Evolutionary conservation across 1,140 invertebrate genomes (phyloP), one percentile per base, ranked within the genome.

Genomic region (Pseudachorutes palmiensis): DNA sequence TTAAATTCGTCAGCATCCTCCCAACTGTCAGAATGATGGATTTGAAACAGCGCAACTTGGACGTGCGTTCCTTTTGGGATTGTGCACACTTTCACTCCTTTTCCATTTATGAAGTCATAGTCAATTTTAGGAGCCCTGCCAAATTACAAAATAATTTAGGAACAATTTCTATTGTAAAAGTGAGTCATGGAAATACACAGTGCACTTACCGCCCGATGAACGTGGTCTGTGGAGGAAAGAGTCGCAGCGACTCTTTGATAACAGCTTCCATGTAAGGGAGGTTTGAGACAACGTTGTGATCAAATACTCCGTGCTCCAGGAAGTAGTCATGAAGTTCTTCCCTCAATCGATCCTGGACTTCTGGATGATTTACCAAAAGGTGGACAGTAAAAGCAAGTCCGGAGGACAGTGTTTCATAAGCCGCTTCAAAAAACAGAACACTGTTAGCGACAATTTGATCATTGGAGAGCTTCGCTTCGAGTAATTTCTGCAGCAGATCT

Each of bases 211-310:
- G 41, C 2, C 67, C 65, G 2, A 71, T 66, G 41, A 71, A 71
- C 29, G 70, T 71, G 1, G 70, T 71, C 28, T 71, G 70, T 1
- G 70, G 66, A 2, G 70, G 70, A 41, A 59, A 69, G 28, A 71
- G 29, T 30, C 70, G 48, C n/a, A 71, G 29, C 1, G 29, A 59
- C 30, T 71, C 70, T 1, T 60, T 57, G 14, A 71, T 67, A 14
- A 61, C 58, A 2, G 41, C 36, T 2, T 66, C 61, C 61, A 71
- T 24, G 22, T 36, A 63, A 12, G 62, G 62, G 0, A 68, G 51
- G 1, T 28, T 26, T 31, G 28, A 26, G 2, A 66, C 24, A 24
- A 22, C n/a, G 29, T 55, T 22, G 30, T 22, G 31, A 9, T 57
- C 57, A 24, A 63, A 24, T 2, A 3, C 12, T 24, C 29, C 14